Evolutionary conservation across 1,140 invertebrate genomes (phyloP).

Genomic region (Cryptotermes secundus): DNA sequence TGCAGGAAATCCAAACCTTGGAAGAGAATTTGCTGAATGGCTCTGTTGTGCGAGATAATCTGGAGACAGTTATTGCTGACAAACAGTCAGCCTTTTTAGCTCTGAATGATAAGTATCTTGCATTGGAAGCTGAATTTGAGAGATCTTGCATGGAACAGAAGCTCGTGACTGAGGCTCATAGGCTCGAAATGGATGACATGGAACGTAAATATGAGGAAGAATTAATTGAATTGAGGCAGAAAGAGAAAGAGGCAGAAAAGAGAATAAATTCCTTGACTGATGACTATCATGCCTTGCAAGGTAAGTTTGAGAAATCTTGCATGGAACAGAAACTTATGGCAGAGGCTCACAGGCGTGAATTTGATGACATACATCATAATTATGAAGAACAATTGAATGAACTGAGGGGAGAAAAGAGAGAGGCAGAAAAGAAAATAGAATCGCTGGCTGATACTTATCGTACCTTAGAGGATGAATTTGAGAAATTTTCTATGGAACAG

Average conservation of each 20-base stretch:
- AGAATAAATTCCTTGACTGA: not conserved
- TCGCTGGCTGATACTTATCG: not conserved
- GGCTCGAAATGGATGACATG: conserved; percentile 42
- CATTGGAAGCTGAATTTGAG: conserved; percentile 40
- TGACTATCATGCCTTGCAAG: not conserved
- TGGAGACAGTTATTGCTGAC: conserved; percentile 7
- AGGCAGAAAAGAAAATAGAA: conserved; percentile 34
- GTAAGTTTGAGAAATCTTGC: not conserved
- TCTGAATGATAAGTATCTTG: conserved; percentile 38
- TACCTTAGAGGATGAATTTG: not conserved
- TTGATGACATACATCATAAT: not conserved
- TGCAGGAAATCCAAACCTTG: conserved; percentile 38
- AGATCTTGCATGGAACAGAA: conserved; percentile 38
- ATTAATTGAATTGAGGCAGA: conserved; percentile 40
- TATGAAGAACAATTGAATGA: conserved; percentile 33
- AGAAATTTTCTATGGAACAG: not conserved
- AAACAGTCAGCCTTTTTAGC: conserved; percentile 18
- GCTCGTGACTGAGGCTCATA: conserved; percentile 39
- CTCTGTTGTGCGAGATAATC: conserved; percentile 12
- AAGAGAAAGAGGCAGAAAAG: conserved; percentile 39
- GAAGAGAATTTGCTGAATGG: conserved; percentile 12
- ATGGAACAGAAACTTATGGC: not conserved
- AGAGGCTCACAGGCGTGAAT: not conserved
- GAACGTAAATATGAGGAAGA: conserved; percentile 41
- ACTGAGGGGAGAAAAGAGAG: conserved; percentile 40